phyloP scores from a whole-genome alignment of 2,113 vertebrate species.

The Zosterops japonicus region DNA sequence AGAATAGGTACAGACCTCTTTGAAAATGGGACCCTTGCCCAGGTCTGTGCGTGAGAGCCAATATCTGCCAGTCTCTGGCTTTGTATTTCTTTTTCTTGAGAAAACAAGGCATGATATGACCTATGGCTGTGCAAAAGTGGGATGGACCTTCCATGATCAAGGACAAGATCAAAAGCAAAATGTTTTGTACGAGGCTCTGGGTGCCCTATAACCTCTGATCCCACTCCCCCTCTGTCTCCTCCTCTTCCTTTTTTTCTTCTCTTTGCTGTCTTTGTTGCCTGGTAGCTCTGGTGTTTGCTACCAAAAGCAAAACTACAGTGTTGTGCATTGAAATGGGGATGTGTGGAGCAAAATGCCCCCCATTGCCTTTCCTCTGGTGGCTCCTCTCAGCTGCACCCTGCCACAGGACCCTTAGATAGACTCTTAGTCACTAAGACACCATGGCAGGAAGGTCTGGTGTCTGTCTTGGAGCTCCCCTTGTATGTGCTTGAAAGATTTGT shows the following conservation, averaged over 20 bases:
- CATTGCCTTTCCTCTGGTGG: background rate
- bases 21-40: background rate
- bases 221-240: background rate
- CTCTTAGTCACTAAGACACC: accelerated
- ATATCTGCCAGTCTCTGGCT: background rate
- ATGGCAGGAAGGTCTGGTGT: accelerated
- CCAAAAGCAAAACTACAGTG: accelerated
- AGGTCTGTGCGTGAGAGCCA: background rate
- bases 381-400: background rate
- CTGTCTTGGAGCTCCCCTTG: background rate
- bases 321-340: background rate
- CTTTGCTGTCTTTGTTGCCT: background rate
- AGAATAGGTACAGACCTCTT: background rate
- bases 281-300: background rate
- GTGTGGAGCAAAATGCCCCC: background rate
- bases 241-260: background rate
- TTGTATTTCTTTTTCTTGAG: background rate
- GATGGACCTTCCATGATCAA: constrained; percentile 5
- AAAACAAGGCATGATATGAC: background rate
- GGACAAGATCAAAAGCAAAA: constrained; percentile 33
- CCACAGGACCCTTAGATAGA: background rate
- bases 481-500: accelerated
- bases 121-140: background rate
- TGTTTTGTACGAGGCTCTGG: background rate
- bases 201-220: background rate